A percentile compares a stretch with the other conserved stretches of the same genome.
Conservation (phyloP, 1,140 invertebrate genomes). For the Sesamia nonagrioides region DNA sequence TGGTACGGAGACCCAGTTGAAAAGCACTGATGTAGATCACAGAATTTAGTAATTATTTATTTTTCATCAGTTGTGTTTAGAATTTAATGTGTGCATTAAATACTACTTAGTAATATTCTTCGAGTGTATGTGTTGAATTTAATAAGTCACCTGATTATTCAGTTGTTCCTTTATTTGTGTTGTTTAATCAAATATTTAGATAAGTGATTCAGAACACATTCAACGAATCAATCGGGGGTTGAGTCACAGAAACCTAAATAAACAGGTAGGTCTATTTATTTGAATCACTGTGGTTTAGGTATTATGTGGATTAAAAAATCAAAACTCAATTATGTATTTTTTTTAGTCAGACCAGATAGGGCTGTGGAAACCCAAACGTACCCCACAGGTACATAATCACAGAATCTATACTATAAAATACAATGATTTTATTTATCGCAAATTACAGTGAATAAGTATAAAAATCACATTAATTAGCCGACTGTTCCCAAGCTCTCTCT, state of each 20-base stretch:
- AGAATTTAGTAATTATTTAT: too few species aligned
- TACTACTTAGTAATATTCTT: too few species aligned
- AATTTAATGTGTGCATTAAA: too few species aligned
- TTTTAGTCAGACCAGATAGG: slow-evolving; percentile 78
- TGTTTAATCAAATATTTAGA: neutral
- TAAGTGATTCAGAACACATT: neutral
- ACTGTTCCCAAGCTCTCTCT: slow-evolving; percentile 73
- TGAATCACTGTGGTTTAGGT: slow-evolving; percentile 20
- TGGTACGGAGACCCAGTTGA: too few species aligned
- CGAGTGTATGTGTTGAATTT: too few species aligned
- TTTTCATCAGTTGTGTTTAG: too few species aligned
- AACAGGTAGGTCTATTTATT: slow-evolving; percentile 1
- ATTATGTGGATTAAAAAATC: slow-evolving; percentile 46
- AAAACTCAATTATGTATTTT: slow-evolving; percentile 65
- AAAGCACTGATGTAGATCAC: too few species aligned
- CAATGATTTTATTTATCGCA: slow-evolving; percentile 74
- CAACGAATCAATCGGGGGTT: neutral
- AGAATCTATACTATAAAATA: slow-evolving; percentile 71
- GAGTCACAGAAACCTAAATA: slow-evolving; percentile 14
- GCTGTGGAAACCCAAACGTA: slow-evolving; percentile 72
- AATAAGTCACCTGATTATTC: too few species aligned
- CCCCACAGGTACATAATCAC: slow-evolving; percentile 85
- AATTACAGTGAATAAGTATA: slow-evolving; percentile 79
- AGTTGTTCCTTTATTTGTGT: neutral
- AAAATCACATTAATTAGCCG: slow-evolving; percentile 83